phyloP scores from a whole-genome alignment of 2,888 invertebrate species.

The Yponomeuta malinellus region DNA sequence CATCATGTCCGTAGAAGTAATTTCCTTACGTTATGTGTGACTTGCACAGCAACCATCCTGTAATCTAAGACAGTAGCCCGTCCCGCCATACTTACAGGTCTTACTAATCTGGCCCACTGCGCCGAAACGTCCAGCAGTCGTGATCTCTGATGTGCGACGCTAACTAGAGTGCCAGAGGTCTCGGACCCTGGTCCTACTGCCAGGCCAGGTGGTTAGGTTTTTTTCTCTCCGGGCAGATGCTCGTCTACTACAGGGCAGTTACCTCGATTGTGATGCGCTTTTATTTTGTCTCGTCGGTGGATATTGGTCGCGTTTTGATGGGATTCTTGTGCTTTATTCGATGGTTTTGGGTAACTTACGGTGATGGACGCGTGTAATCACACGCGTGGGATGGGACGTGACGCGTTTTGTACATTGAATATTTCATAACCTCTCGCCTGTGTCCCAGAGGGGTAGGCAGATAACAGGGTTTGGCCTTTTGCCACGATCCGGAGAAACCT shows the following conservation, averaged over 20 bases:
- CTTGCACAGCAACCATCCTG: neutral
- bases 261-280: slow-evolving; percentile 26
- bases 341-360: neutral
- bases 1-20: no score
- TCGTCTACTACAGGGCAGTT: slow-evolving; percentile 33
- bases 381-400: no score
- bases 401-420: no score
- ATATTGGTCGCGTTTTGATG: neutral
- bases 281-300: neutral
- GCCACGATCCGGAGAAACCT: no score
- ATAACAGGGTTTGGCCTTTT: no score
- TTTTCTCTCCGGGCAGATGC: slow-evolving; percentile 40
- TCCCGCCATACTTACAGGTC: neutral
- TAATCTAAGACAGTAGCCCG: neutral
- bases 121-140: neutral
- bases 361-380: no score
- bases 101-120: neutral
- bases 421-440: no score
- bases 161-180: slow-evolving; percentile 17
- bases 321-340: neutral
- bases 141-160: neutral
- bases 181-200: slow-evolving; percentile 17
- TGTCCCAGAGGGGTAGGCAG: no score
- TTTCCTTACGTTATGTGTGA: no score
- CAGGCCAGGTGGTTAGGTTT: slow-evolving; percentile 40